Conservation (phyloP, 2,888 invertebrate genomes). For the Cosmorhoe ocellata region DNA sequence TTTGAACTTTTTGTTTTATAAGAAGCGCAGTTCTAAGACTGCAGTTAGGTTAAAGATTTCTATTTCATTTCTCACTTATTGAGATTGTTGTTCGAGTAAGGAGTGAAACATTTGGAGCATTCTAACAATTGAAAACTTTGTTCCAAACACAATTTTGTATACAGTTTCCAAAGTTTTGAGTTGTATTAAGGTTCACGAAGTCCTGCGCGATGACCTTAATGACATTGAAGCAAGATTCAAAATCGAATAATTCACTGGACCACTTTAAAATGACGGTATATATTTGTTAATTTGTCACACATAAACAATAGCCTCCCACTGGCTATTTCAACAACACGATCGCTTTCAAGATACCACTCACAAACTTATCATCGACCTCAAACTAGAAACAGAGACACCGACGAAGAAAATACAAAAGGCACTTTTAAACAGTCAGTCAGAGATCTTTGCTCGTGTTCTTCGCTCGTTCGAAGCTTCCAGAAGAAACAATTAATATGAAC, state of each 20-base stretch:
- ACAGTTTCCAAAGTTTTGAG: background rate
- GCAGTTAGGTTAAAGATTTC: constrained; percentile 5
- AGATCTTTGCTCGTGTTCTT: background rate
- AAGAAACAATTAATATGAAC: constrained; percentile 44
- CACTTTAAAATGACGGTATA: no score
- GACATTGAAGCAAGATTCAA: no score
- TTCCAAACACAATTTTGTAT: constrained; percentile 5
- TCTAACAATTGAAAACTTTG: constrained; percentile 11
- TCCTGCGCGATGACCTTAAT: no score
- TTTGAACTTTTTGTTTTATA: background rate
- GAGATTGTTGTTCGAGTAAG: constrained; percentile 16
- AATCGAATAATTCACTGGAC: no score
- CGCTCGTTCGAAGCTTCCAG: constrained; percentile 4
- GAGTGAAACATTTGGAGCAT: constrained; percentile 13
- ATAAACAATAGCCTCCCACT: no score
- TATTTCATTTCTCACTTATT: constrained; percentile 7
- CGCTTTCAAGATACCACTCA: no score
- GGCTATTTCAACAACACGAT: no score
- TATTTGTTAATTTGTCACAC: no score
- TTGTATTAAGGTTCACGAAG: background rate
- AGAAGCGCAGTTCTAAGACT: no score
- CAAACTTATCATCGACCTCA: background rate
- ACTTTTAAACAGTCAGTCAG: background rate
- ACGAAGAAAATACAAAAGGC: background rate
- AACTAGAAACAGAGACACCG: background rate